Percentiles rank a stretch among this genome's conserved stretches.
Evolutionary conservation across 2,797 vertebrate genomes (phyloP).

Genomic region (Mergus octosetaceus): DNA sequence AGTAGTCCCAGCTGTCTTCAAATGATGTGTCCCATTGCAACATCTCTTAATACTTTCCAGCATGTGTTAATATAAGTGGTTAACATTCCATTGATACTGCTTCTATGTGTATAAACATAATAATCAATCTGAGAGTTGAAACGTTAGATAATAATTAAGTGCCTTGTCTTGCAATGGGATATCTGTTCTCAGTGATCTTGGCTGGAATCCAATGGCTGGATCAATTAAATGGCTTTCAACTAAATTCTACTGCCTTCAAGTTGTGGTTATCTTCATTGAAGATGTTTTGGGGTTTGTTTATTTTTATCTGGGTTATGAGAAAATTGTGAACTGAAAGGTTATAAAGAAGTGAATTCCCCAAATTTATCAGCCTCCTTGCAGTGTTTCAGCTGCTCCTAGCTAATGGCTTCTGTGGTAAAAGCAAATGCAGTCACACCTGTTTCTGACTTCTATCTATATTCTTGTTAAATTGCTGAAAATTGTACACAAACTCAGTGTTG

Average conservation of each 20-base stretch:
- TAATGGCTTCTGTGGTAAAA: background rate
- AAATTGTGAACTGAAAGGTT: background rate
- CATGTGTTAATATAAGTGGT: background rate
- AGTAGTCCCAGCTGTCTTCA: background rate
- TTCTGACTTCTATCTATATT: background rate
- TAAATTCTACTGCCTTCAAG: background rate
- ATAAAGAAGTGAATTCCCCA: background rate
- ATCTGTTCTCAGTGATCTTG: background rate
- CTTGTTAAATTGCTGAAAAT: background rate
- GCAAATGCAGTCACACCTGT: background rate
- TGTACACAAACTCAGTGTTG: background rate
- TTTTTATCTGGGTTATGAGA: background rate
- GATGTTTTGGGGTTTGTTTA: fast-evolving
- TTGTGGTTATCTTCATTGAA: background rate
- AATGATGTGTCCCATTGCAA: background rate
- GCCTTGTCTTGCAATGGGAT: background rate
- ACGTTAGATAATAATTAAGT: background rate
- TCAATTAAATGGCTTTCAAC: background rate
- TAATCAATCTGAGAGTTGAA: background rate
- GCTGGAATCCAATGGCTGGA: background rate
- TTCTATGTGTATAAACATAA: background rate
- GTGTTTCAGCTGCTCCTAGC: background rate
- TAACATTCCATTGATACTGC: background rate
- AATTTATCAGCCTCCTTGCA: background rate
- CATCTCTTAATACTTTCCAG: background rate